These are phyloP conservation scores for Callithrix jacchus DNA, from an alignment of 2,113 vertebrate genomes.

Conservation along the genomic window DNA sequence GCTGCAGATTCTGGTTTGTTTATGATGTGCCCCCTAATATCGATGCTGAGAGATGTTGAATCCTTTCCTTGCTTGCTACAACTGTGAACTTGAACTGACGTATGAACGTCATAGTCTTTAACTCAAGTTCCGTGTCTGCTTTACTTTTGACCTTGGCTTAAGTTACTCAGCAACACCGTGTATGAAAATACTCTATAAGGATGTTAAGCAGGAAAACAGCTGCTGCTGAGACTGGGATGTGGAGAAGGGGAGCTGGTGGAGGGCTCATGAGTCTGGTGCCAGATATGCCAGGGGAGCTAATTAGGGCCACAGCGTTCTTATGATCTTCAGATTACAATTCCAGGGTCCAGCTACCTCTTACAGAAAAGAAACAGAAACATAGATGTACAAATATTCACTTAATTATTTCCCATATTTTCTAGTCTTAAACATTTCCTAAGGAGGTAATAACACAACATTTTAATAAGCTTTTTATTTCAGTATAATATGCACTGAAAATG, in stretches of 20 bases:
- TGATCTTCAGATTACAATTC: background rate
- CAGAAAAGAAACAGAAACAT: background rate
- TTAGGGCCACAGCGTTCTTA: background rate
- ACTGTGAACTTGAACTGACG: background rate
- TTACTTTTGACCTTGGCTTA: background rate
- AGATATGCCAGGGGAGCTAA: rapidly evolving
- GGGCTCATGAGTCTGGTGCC: background rate
- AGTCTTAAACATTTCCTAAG: background rate
- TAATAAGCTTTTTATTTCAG: background rate
- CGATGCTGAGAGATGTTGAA: rapidly evolving
- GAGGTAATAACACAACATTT: background rate
- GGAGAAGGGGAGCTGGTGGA: too few species aligned
- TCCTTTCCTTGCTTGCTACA: background rate
- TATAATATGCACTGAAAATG: background rate
- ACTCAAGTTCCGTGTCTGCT: background rate
- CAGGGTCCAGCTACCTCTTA: background rate
- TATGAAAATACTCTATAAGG: background rate
- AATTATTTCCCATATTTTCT: background rate
- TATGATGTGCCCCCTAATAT: too few species aligned
- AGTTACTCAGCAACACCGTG: background rate
- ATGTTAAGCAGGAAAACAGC: background rate
- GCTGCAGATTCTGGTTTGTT: background rate
- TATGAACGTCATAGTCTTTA: background rate
- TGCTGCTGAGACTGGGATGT: background rate
- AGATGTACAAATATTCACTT: background rate